phyloP scores from a whole-genome alignment of 2,888 invertebrate species.

The Pandemis corylana region DNA sequence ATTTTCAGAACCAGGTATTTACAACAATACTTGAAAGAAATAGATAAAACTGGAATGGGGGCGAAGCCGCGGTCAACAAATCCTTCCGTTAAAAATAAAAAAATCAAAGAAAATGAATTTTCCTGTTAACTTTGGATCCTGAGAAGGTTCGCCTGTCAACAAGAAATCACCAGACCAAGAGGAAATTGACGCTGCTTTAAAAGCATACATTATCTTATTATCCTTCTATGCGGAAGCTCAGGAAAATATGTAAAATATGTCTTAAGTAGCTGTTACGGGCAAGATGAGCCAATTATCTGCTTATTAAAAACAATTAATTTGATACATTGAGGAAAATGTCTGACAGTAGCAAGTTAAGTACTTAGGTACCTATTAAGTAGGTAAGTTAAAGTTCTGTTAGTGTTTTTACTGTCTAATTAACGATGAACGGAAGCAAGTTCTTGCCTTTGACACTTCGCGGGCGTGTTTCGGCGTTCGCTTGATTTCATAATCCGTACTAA shows the following conservation, averaged over 20 bases:
- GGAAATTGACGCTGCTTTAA: neutral
- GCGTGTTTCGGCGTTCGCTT: too few species aligned
- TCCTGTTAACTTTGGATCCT: too few species aligned
- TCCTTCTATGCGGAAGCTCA: conserved; percentile 21
- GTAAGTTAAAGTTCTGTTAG: neutral
- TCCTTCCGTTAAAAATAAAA: too few species aligned
- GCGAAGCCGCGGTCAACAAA: too few species aligned
- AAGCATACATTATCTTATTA: conserved; percentile 8
- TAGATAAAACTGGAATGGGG: too few species aligned
- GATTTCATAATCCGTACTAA: too few species aligned
- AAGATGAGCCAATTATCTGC: conserved; percentile 22
- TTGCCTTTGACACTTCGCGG: too few species aligned
- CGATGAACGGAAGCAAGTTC: too few species aligned
- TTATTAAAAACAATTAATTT: conserved; percentile 29
- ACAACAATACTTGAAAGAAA: too few species aligned
- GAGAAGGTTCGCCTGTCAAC: neutral
- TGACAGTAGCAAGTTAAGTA: neutral
- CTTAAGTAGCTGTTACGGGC: conserved; percentile 19
- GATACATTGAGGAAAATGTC: conserved; percentile 8
- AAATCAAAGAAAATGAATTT: too few species aligned
- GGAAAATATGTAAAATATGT: conserved; percentile 15
- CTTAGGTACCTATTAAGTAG: neutral
- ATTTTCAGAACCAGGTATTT: too few species aligned
- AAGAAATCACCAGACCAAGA: neutral
- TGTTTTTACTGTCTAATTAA: too few species aligned